Conservation (phyloP, 2,797 vertebrate species). For the Scyliorhinus canicula region DNA sequence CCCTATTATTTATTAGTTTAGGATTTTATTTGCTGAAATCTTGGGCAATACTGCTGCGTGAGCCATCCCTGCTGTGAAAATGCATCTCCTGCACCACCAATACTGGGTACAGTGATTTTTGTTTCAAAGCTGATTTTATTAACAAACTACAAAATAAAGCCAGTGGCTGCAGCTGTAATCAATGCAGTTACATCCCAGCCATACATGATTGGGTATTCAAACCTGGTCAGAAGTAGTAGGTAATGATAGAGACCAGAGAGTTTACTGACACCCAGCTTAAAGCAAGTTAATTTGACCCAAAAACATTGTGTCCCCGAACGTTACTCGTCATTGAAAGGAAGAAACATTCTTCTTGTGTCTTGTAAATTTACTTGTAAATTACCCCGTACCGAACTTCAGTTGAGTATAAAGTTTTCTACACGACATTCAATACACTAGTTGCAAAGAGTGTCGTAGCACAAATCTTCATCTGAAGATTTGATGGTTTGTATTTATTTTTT, state of each 20-base stretch:
- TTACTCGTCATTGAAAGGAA: background rate
- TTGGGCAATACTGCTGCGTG: background rate
- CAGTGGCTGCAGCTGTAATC: background rate
- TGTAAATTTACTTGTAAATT: background rate
- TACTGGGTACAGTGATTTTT: background rate
- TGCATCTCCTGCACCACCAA: background rate
- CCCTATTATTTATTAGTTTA: background rate
- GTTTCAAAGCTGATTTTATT: background rate
- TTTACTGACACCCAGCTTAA: background rate
- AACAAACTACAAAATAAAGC: background rate
- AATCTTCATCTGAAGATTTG: background rate
- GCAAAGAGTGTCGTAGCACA: background rate
- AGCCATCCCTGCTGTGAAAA: background rate
- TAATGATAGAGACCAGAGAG: background rate
- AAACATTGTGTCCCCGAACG: background rate
- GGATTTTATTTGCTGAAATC: background rate
- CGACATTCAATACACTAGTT: background rate
- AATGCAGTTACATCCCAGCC: background rate
- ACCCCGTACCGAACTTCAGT: background rate
- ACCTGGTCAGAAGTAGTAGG: background rate
- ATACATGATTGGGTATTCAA: background rate
- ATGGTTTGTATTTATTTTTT: background rate
- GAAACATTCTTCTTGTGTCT: background rate
- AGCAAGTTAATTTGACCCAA: background rate
- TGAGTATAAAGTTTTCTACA: background rate